These are phyloP conservation scores for Rhaphigaster nebulosa DNA, from an alignment of 2,888 invertebrate genomes.

Conservation along the genomic window DNA sequence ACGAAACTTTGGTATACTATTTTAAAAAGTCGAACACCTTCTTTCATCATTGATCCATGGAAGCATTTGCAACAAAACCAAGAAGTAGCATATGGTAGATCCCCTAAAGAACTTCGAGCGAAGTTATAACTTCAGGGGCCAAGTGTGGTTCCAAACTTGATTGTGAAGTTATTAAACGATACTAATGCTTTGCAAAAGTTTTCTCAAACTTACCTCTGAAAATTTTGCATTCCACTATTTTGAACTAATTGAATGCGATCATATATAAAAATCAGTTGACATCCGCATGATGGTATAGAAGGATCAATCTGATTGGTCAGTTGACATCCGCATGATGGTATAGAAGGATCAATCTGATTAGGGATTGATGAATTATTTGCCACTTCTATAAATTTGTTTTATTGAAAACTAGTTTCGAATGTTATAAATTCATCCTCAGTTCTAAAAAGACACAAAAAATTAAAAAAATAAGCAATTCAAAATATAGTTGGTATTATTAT, in stretches of 20 bases:
- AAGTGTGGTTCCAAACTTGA: neutral
- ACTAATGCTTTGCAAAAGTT: conserved; percentile 14
- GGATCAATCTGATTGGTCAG: too few species aligned
- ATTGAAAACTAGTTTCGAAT: too few species aligned
- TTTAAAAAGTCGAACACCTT: neutral
- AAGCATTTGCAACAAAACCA: neutral
- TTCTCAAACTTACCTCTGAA: neutral
- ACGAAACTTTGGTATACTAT: neutral
- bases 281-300: too few species aligned
- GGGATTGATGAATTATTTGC: too few species aligned
- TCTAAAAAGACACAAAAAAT: too few species aligned
- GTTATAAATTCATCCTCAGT: too few species aligned
- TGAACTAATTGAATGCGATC: neutral
- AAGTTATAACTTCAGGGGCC: neutral
- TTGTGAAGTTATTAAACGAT: neutral
- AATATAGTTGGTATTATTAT: too few species aligned
- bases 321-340: too few species aligned
- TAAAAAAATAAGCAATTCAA: too few species aligned
- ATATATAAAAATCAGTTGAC: too few species aligned
- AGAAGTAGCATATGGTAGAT: neutral
- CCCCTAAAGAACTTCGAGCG: neutral
- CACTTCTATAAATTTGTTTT: too few species aligned
- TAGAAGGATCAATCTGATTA: too few species aligned
- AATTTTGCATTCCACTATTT: neutral
- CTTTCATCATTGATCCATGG: neutral